These are phyloP conservation scores for Stomatorhinus ivindoensis DNA, from an alignment of 2,113 vertebrate species.

Conservation along the genomic window DNA sequence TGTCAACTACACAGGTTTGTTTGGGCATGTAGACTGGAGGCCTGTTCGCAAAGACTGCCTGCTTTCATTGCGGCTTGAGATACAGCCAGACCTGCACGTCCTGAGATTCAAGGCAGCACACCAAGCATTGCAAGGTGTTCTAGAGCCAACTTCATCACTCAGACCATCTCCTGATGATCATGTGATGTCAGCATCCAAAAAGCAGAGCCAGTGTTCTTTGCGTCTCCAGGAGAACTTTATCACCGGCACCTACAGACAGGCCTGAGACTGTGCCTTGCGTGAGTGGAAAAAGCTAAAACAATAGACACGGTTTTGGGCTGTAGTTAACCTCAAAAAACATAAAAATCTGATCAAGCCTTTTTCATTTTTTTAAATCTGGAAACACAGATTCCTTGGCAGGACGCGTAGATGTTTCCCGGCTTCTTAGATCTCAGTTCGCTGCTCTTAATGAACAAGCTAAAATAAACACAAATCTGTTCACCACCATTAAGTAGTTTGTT, in stretches of 20 bases:
- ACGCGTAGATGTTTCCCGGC: slow-evolving; percentile 42
- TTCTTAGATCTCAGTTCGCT: slow-evolving; percentile 43
- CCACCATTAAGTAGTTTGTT: slow-evolving; percentile 46
- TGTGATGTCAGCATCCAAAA: slow-evolving; percentile 46
- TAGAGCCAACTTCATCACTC: slow-evolving; percentile 37
- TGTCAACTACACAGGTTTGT: not conserved
- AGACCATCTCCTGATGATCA: slow-evolving; percentile 38
- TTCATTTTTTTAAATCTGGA: slow-evolving; percentile 36
- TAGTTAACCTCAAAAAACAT: slow-evolving; percentile 49
- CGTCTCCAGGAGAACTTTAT: slow-evolving; percentile 35
- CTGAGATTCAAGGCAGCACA: slow-evolving; percentile 29
- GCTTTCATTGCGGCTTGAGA: slow-evolving; percentile 34
- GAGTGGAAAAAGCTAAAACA: slow-evolving; percentile 32
- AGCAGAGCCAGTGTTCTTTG: slow-evolving; percentile 40
- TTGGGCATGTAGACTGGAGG: slow-evolving; percentile 28
- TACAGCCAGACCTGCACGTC: slow-evolving; percentile 28
- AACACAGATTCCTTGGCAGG: slow-evolving; percentile 42
- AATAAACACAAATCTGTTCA: slow-evolving; percentile 42
- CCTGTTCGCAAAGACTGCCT: slow-evolving; percentile 18
- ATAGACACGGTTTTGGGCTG: slow-evolving; percentile 49
- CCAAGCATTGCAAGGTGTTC: slow-evolving; percentile 37
- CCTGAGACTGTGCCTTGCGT: not conserved
- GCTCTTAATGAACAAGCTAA: slow-evolving; percentile 41
- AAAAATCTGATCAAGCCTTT: slow-evolving; percentile 50
- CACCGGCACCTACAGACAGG: slow-evolving; percentile 30